Base-by-base conservation (phyloP, 2,797 vertebrate genomes). In the Hippocampus kuda region DNA sequence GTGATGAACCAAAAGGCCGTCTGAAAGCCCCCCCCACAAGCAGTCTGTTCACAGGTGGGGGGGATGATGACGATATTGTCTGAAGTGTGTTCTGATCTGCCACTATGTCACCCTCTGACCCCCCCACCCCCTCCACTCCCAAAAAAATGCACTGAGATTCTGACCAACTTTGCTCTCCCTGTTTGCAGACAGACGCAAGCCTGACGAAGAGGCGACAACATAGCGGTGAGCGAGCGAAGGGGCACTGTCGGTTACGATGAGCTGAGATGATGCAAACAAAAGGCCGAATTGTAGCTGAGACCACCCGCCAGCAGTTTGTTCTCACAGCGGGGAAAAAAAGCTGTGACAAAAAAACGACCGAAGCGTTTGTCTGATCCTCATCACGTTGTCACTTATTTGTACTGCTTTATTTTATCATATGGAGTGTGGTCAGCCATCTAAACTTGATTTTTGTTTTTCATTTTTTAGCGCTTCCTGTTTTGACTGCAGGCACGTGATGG, bases 241-340 rank as follows among this genome's bases (percentile, higher is more conserved):
- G 46, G 6, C 9, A 22, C 8, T 6, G n/a, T 13, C n/a, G 1
- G 16, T 51, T 18, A 6, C 9, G 10, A 5, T 48, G 42, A 51
- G 70, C 76, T 85, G 89, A 89, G 18, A 81, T 90, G 90, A 92
- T 91, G 90, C 90, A 46, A 91, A 91, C 91, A 91, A 91, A 92
- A 91, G 91, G 90, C 90, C 91, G 91, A 92, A 91, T 91, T 92
- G 83, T 88, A 92, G 72, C 75, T 64, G 70, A 5, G 5, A 20
- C 5, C 27, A 70, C 11, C 70, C 62, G 2, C 68, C 72, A 63
- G 86, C 86, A 86, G 84, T 78, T 24, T 83, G 77, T 86, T 87
- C 86, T 90, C 75, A 26, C 53, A 63, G 73, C 5, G 71, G 71
- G 15, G 30, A 30, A 34, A 20, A 10, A 38, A 10, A 9, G 84